Percentiles rank a stretch among this genome's conserved stretches.
Evolutionary conservation across 2,797 vertebrate genomes (phyloP).

Genomic region (Brotula barbata): DNA sequence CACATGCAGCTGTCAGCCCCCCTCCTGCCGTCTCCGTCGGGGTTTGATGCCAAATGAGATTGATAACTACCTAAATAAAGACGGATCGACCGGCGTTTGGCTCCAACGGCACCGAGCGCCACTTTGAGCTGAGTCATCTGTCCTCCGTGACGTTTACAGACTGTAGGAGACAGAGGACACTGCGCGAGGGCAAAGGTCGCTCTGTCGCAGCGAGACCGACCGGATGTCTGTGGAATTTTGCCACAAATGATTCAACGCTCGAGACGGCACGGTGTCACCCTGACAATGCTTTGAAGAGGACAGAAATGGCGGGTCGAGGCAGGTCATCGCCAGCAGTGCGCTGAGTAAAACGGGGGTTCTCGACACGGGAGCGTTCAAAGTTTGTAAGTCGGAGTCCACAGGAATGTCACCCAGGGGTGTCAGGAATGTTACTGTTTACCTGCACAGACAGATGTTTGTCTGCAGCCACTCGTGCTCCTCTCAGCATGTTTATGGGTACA

Average conservation of each 20-base stretch:
- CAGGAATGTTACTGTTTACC: slow-evolving; percentile 26
- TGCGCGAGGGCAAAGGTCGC: slow-evolving; percentile 29
- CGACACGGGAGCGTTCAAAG: background rate
- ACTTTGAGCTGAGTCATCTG: slow-evolving; percentile 47
- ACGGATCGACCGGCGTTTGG: slow-evolving; percentile 26
- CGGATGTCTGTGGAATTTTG: slow-evolving; percentile 11
- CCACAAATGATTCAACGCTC: slow-evolving; percentile 13
- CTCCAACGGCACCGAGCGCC: slow-evolving; percentile 25
- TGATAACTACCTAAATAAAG: slow-evolving; percentile 55
- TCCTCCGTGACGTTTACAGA: slow-evolving; percentile 31
- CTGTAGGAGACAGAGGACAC: slow-evolving; percentile 34
- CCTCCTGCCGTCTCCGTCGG: slow-evolving; percentile 12
- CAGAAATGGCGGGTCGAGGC: slow-evolving; percentile 14
- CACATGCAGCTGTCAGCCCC: background rate
- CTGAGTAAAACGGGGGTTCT: background rate
- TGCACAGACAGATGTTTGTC: background rate
- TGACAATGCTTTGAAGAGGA: slow-evolving; percentile 14
- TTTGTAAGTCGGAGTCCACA: background rate
- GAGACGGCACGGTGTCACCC: slow-evolving; percentile 4
- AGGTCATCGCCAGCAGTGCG: slow-evolving; percentile 1
- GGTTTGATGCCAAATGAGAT: slow-evolving; percentile 45
- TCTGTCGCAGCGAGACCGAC: slow-evolving; percentile 13
- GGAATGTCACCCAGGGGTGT: slow-evolving; percentile 33
- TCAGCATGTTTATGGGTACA: background rate
- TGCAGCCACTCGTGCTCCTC: too few relatives aligned